Percentiles rank a stretch among this genome's conserved stretches.
Evolutionary conservation across 35 echinoderm and acorn worm genomes (phyloP).

Genomic region (Acanthaster planci): DNA sequence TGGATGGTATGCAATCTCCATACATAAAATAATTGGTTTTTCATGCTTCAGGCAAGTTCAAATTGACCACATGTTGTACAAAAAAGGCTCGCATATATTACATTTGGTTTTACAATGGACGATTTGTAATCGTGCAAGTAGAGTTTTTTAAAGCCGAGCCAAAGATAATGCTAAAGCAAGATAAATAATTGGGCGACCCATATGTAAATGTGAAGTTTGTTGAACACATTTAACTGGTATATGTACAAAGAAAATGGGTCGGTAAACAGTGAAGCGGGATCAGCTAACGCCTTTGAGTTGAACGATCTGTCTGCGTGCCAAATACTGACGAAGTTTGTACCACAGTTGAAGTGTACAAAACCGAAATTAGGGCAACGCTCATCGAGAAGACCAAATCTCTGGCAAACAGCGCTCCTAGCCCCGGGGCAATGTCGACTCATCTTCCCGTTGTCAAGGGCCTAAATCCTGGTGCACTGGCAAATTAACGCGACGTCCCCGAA

Average conservation of each 20-base stretch:
- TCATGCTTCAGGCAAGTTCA: too few species aligned
- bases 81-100: too few species aligned
- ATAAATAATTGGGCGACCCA: slow-evolving; percentile 1
- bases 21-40: too few species aligned
- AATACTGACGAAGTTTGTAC: slow-evolving; percentile 4
- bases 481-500: slow-evolving; percentile 28
- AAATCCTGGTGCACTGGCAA: slow-evolving; percentile 22
- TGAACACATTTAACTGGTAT: slow-evolving; percentile 27
- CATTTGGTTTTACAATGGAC: too few species aligned
- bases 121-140: too few species aligned
- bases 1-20: too few species aligned
- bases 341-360: not conserved
- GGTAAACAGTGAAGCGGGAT: slow-evolving; percentile 8
- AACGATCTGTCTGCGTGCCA: slow-evolving; percentile 1
- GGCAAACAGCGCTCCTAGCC: not conserved
- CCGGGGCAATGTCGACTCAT: not conserved
- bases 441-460: slow-evolving; percentile 13
- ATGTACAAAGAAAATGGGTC: slow-evolving; percentile 16
- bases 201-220: slow-evolving; percentile 8
- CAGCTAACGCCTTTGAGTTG: not conserved
- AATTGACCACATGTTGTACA: too few species aligned
- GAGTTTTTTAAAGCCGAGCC: too few species aligned
- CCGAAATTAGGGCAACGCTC: slow-evolving; percentile 6
- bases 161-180: not conserved
- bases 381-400: not conserved